A percentile compares a stretch with the other conserved stretches of the same genome.
Evolutionary conservation across 2,888 invertebrate genomes (phyloP).

Genomic region (Amitus sp.): DNA sequence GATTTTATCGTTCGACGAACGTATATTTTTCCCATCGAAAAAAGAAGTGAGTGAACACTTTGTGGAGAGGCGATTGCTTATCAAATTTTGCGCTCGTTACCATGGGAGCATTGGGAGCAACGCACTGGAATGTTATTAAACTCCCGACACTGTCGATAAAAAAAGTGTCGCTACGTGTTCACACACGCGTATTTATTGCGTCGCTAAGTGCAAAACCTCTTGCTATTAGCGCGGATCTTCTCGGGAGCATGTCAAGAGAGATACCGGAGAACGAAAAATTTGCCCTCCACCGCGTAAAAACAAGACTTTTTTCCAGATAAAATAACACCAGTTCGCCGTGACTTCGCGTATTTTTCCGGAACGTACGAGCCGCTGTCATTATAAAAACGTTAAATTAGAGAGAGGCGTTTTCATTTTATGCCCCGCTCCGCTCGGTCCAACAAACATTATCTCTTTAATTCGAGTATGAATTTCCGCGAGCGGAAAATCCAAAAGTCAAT

Average conservation of each 20-base stretch:
- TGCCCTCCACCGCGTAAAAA: not conserved
- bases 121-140: conserved; percentile 34
- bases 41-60: no score
- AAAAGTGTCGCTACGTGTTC: conserved; percentile 42
- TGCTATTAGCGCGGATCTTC: conserved; percentile 17
- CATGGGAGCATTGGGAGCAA: conserved; percentile 15
- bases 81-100: conserved; percentile 27
- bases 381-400: not conserved
- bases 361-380: not conserved
- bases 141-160: conserved; percentile 38
- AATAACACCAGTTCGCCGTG: not conserved
- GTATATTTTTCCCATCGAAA: no score
- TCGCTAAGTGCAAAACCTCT: conserved; percentile 5
- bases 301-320: not conserved
- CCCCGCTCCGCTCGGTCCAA: not conserved
- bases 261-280: conserved; percentile 5
- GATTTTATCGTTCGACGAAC: no score
- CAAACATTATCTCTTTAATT: not conserved
- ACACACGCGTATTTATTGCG: conserved; percentile 30
- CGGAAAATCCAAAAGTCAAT: no score
- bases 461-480: no score
- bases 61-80: no score
- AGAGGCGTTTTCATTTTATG: not conserved
- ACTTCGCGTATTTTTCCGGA: not conserved
- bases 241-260: conserved; percentile 9